A percentile compares a stretch with the other conserved stretches of the same genome.
Evolutionary conservation across 1,140 invertebrate species (phyloP).

Genomic region (Drosophila insularis): DNA sequence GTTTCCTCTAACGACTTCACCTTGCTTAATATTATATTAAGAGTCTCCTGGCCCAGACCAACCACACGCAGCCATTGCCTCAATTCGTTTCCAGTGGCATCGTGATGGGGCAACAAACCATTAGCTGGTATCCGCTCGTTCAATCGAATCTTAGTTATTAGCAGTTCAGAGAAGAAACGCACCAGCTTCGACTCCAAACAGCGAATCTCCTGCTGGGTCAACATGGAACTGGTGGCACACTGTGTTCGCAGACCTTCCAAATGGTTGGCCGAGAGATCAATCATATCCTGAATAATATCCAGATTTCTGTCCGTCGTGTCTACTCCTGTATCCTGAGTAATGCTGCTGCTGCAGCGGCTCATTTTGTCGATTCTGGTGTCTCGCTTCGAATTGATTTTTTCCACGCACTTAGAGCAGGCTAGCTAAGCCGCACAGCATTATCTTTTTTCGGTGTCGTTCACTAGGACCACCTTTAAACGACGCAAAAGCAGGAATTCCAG

Average conservation of each 20-base stretch:
- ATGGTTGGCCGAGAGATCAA: conserved; percentile 95
- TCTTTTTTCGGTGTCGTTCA: conserved; percentile 24
- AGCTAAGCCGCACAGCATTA: conserved; percentile 50
- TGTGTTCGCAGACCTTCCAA: conserved; percentile 95
- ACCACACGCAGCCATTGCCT: conserved; percentile 95
- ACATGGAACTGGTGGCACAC: conserved; percentile 94
- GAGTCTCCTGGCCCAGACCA: conserved; percentile 81
- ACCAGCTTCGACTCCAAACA: conserved; percentile 97
- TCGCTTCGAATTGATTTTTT: conserved; percentile 68
- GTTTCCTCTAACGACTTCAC: conserved; percentile 89
- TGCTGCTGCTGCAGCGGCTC: conserved; percentile 62
- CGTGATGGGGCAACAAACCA: conserved; percentile 81
- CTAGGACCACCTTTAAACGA: conserved; percentile 1
- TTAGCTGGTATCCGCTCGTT: conserved; percentile 84
- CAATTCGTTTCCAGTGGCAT: conserved; percentile 88
- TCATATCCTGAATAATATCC: conserved; percentile 93
- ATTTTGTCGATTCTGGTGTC: conserved; percentile 58
- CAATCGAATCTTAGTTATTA: conserved; percentile 92
- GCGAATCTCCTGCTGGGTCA: conserved; percentile 97
- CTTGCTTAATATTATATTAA: conserved; percentile 84
- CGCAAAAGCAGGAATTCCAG: conserved; percentile 22
- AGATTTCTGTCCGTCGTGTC: conserved; percentile 67
- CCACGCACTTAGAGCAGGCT: conserved; percentile 48
- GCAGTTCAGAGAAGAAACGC: conserved; percentile 94
- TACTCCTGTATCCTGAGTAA: conserved; percentile 53